phyloP scores from a whole-genome alignment of 2,888 invertebrate genomes.

The Clepsis dumicolana region DNA sequence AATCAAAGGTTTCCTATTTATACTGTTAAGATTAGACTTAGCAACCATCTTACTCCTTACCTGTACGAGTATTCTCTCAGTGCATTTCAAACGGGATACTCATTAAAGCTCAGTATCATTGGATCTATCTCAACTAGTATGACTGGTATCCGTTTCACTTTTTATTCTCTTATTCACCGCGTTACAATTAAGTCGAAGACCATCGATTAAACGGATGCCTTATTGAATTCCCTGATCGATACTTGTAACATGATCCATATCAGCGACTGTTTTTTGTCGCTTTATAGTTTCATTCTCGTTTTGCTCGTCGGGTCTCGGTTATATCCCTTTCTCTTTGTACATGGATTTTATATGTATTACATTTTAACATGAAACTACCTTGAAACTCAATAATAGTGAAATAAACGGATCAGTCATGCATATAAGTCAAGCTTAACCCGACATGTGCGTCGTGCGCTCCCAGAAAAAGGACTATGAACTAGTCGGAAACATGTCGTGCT shows the following conservation, averaged over 20 bases:
- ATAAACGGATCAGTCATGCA: no score
- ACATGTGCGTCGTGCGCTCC: no score
- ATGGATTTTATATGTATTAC: not conserved
- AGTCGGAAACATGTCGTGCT: no score
- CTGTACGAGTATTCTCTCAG: constrained; percentile 11
- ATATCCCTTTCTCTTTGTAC: not conserved
- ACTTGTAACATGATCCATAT: constrained; percentile 41
- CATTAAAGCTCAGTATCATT: constrained; percentile 22
- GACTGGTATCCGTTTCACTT: constrained; percentile 53
- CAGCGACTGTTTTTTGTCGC: constrained; percentile 30
- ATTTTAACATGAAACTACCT: no score
- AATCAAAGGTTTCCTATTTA: not conserved
- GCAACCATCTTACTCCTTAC: not conserved
- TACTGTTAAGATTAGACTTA: no score
- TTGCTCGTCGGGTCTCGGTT: not conserved
- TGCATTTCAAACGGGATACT: constrained; percentile 22
- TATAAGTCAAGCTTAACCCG: no score
- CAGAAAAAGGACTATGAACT: no score
- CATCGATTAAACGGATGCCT: constrained; percentile 43
- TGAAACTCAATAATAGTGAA: no score
- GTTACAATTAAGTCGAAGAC: constrained; percentile 27
- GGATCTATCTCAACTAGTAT: constrained; percentile 48
- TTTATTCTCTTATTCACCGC: constrained; percentile 51
- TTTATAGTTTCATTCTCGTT: constrained; percentile 21
- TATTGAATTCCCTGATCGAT: constrained; percentile 44